Base-by-base conservation (phyloP, 2,888 invertebrate species). In the Lottia scabra region DNA sequence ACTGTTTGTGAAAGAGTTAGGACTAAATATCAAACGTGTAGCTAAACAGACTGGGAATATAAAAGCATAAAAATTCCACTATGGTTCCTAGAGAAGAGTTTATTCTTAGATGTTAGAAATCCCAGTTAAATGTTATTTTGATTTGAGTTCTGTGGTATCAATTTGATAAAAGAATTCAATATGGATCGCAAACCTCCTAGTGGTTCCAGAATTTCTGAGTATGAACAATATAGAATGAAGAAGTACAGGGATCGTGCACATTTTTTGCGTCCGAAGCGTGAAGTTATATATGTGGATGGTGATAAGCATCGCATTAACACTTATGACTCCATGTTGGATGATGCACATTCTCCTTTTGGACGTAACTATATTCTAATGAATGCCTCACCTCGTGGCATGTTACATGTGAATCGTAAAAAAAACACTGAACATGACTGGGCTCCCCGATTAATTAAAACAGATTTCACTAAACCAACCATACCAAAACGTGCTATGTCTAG, bases 31-130 rank as follows among this genome's bases (percentile, higher is more conserved):
- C 3, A 46, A 13, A 19, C 16, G 46, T 38, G 16, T 19, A 12
- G 27, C 38, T 62, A 68, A 65, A 16, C n/a, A 63, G 45, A 63
- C 65, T 15, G 70, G 62, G 23, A 63, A 65, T 19, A 68, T 66
- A 16, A 71, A 63, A 65, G 63, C 64, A 30, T 44, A 6, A 10
- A 38, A 38, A 38, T 6, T 38, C 38, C 38, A 38, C 5, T 8
- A 38, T 38, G 38, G 10, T 38, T 38, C 38, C 38, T 10, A 6
- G 30, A 56, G 56, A 23, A 56, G 19, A 23, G 56, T 56, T 56
- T n/a, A 56, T 56, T 56, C 56, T 8, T 23, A 56, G 23, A 8
- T 12, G 13, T 2, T 23, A 12, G 19, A 56, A 19, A 8, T 23
- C 8, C 19, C 23, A 19, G 23, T 56, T 56, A 1, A 56, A 19